Conservation (phyloP, 2,113 vertebrate genomes). For the Machaerirhynchus nigripectus region DNA sequence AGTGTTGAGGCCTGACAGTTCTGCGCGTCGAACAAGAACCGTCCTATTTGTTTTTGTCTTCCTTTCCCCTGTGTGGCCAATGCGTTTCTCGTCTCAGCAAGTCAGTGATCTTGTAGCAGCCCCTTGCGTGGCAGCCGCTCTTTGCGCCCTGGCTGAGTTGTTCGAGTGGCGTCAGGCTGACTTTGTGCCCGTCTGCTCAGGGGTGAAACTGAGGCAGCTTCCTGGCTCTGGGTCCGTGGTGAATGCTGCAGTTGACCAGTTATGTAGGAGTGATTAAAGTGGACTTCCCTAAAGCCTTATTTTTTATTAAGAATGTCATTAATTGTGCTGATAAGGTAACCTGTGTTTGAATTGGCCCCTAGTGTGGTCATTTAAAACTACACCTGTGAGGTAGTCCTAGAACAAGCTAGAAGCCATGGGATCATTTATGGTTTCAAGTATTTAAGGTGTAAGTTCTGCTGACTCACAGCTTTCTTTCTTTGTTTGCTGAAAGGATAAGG, state of each 20-base stretch:
- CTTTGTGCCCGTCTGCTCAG: background rate
- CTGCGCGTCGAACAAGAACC: too few species aligned
- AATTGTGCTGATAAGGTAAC: background rate
- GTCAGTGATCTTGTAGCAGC: fast-evolving
- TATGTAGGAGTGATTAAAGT: background rate
- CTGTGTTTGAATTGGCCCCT: background rate
- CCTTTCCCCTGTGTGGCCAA: background rate
- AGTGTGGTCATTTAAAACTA: background rate
- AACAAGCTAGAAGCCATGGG: background rate
- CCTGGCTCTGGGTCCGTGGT: background rate
- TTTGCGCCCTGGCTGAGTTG: fast-evolving
- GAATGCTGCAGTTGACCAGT: background rate
- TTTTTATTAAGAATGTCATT: background rate
- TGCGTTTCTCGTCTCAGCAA: fast-evolving
- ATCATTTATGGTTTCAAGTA: background rate
- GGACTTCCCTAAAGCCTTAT: background rate
- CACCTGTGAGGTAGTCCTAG: background rate
- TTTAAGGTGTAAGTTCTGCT: background rate
- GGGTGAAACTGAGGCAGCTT: background rate
- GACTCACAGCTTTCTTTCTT: background rate
- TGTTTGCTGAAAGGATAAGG: background rate
- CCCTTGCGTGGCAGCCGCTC: fast-evolving
- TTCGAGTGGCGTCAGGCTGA: background rate
- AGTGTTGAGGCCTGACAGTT: background rate
- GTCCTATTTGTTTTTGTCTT: too few species aligned